Evolutionary conservation across 2,113 vertebrate species (phyloP).

Genomic region (Stictonetta naevosa): DNA sequence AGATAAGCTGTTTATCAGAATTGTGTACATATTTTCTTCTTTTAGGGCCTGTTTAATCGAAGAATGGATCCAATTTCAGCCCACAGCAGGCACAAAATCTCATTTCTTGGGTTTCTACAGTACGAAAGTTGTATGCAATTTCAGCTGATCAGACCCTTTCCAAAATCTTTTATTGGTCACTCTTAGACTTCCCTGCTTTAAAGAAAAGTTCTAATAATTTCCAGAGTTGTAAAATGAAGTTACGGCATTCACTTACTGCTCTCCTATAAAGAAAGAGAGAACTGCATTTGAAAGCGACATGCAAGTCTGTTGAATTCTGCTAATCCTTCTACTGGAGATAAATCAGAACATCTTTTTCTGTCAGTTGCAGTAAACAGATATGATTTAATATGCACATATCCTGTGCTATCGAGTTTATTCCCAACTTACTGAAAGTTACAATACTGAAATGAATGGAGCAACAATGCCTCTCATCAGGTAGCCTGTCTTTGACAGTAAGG

Average conservation of each 20-base stretch:
- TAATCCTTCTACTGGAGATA: not conserved
- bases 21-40: conserved; percentile 40
- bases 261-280: not conserved
- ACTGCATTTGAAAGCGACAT: not conserved
- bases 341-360: not conserved
- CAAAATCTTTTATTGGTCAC: not conserved
- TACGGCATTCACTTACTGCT: not conserved
- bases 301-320: not conserved
- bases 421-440: not conserved
- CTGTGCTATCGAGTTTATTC: not conserved
- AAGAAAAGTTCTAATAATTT: conserved; percentile 15
- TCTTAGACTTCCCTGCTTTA: not conserved
- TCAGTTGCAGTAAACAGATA: not conserved
- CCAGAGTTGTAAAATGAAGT: not conserved
- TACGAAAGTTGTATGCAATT: not conserved
- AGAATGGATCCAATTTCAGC: conserved; percentile 63
- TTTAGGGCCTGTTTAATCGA: conserved; percentile 54
- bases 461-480: not conserved
- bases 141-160: not conserved
- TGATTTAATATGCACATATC: not conserved
- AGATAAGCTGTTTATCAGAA: conserved; percentile 68
- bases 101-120: conserved; percentile 46
- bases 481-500: not conserved
- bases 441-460: not conserved
- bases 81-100: conserved; percentile 42